These are phyloP conservation scores for Copidosoma floridanum DNA, from an alignment of 1,140 invertebrate species.

Conservation along the genomic window DNA sequence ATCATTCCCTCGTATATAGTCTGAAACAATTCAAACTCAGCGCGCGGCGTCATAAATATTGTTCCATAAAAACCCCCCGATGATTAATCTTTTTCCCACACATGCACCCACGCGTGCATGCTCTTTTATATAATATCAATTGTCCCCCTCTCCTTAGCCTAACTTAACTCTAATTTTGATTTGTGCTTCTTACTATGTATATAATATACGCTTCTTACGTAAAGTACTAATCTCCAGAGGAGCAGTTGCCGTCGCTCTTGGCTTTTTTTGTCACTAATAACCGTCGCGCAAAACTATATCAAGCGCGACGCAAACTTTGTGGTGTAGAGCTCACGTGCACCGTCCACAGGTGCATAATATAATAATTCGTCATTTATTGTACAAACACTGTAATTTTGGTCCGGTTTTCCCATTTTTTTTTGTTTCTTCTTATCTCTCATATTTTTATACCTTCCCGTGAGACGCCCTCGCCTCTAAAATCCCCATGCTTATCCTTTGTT, in stretches of 20 bases:
- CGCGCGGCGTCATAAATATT: not conserved
- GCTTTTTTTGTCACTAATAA: not conserved
- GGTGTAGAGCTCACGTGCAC: too few relatives aligned
- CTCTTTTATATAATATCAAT: slow-evolving; percentile 7
- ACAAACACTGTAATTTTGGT: slow-evolving; percentile 28
- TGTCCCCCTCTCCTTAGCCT: not conserved
- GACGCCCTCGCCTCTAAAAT: too few relatives aligned
- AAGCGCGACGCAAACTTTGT: too few relatives aligned
- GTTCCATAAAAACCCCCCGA: too few relatives aligned
- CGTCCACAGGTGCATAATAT: not conserved
- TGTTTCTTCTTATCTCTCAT: too few relatives aligned
- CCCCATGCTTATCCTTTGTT: too few relatives aligned
- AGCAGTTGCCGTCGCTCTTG: not conserved
- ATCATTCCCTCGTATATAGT: too few relatives aligned
- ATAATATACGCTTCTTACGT: slow-evolving; percentile 17
- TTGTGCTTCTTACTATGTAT: slow-evolving; percentile 26
- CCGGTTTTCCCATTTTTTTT: too few relatives aligned
- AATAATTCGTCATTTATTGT: slow-evolving; percentile 25
- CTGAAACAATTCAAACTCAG: slow-evolving; percentile 19
- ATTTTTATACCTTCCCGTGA: too few relatives aligned
- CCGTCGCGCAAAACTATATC: too few relatives aligned
- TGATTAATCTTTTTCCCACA: not conserved
- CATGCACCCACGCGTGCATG: not conserved
- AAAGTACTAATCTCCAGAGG: not conserved
- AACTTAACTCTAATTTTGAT: slow-evolving; percentile 22